A percentile compares a stretch with the other conserved stretches of the same genome.
Conservation (phyloP, 2,888 invertebrate genomes). For the Drosophila infuscata region DNA sequence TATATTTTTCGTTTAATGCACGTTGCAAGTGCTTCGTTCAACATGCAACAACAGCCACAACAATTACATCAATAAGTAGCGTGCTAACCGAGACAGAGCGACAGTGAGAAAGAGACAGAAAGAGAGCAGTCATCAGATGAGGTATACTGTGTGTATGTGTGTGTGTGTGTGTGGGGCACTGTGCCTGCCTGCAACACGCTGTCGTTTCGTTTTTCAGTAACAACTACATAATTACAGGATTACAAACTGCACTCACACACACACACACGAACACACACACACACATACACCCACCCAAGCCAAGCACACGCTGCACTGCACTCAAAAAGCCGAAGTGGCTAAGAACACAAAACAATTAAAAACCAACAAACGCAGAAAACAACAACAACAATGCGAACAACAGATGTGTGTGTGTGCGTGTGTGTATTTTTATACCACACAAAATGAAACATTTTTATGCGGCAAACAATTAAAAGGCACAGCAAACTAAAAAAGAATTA, state of each 20-base stretch:
- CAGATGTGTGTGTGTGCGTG: constrained; percentile 35
- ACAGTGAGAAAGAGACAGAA: neutral
- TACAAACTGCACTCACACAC: constrained; percentile 69
- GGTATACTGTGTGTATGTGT: neutral
- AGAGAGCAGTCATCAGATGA: constrained; percentile 17
- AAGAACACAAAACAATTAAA: constrained; percentile 81
- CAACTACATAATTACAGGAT: constrained; percentile 80
- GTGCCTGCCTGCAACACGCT: constrained; percentile 24
- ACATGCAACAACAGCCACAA: constrained; percentile 62
- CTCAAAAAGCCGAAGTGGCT: constrained; percentile 80
- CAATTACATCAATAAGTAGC: constrained; percentile 78
- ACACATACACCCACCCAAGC: neutral
- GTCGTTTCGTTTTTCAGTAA: constrained; percentile 55
- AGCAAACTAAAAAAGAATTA: constrained; percentile 69
- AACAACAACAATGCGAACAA: constrained; percentile 37
- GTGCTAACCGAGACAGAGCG: constrained; percentile 46
- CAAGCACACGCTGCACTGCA: constrained; percentile 59
- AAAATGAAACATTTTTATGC: constrained; percentile 76
- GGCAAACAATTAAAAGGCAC: constrained; percentile 78
- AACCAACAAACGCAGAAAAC: constrained; percentile 72
- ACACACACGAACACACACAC: constrained; percentile 29
- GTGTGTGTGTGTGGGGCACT: constrained; percentile 19
- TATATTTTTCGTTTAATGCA: constrained; percentile 77
- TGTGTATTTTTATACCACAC: constrained; percentile 53
- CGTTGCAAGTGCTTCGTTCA: constrained; percentile 63